Base-by-base conservation (phyloP, 1,140 invertebrate species). In the Brachionus manjavacas region DNA sequence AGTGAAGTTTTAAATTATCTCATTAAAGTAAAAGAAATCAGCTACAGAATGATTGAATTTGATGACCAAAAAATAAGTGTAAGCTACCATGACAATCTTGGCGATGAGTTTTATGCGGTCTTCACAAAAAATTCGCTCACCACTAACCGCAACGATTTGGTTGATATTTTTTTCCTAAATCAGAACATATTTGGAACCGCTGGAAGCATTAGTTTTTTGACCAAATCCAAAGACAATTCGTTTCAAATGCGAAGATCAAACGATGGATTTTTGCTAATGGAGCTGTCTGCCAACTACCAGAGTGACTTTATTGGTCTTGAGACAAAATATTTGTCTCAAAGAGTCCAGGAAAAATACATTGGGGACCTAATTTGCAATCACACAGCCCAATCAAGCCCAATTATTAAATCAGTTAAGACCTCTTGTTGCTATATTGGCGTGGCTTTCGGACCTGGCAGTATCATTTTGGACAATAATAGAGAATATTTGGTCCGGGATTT, bases 1-100 rank as follows among this genome's bases (percentile, higher is more conserved):
- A 76, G 11, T 4, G 11, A 76, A 49, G 31, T 35, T 76, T 31
- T 49, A 11, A 28, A 14, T 31, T 76, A 76, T 76, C 25, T 76
- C 4, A 49, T 76, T 49, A 76, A 76, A 76, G 23, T 76, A 25
- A 76, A 76, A 49, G 16, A 20, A 76, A 76, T 76, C 12, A 25
- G 23, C 16, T 76, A 76, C 25, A 14, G 20, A 25, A 49, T 76
- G 39, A 12, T 76, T 49, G 43, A 4, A 28, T 49, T 76, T 46
- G 41, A 76, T 25, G 39, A 23, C n/a, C 41, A 76, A 2, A 76
- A 28, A 31, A 12, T 49, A 20, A 25, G 72, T 49, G 43, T 76
- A 20, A 76, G 72, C 46, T 76, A 76, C 49, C 72, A 76, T 76
- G 72, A 76, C 25, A 49, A 76, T 76, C 20, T 76, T 16, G 72